phyloP scores from a whole-genome alignment of 2,888 invertebrate species.

The Scaptodrosophila latifasciaeformis region DNA sequence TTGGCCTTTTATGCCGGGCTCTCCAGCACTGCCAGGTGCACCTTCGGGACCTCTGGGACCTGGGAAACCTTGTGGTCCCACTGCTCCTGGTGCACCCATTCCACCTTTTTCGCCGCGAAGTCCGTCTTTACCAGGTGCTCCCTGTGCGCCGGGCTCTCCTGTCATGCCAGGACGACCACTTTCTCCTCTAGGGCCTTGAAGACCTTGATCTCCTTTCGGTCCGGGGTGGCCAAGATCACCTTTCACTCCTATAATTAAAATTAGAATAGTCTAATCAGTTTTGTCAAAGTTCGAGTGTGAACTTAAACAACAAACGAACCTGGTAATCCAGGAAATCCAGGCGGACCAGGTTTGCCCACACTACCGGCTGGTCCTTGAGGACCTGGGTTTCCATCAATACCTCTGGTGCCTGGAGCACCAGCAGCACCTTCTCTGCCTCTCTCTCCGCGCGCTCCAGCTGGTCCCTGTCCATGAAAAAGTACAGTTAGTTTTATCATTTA shows the following conservation, averaged over 20 bases:
- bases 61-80: conserved; percentile 88
- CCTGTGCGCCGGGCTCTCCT: conserved; percentile 85
- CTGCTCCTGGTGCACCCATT: conserved; percentile 82
- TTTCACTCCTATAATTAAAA: too few relatives aligned
- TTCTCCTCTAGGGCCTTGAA: conserved; percentile 87
- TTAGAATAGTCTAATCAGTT: too few relatives aligned
- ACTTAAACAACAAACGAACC: too few relatives aligned
- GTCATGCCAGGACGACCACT: conserved; percentile 85
- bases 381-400: conserved; percentile 86
- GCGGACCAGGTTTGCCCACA: conserved; percentile 87
- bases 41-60: conserved; percentile 88
- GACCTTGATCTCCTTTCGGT: conserved; percentile 87
- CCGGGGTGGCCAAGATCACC: conserved; percentile 86
- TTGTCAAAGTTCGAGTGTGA: too few relatives aligned
- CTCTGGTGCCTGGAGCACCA: conserved; percentile 85
- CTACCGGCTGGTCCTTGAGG: conserved; percentile 81
- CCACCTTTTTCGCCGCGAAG: conserved; percentile 87
- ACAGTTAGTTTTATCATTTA: background rate
- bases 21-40: conserved; percentile 82
- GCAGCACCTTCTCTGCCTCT: conserved; percentile 88
- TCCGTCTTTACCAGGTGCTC: conserved; percentile 87
- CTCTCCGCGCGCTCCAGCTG: conserved; percentile 87
- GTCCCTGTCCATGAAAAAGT: conserved; percentile 78
- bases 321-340: conserved; percentile 87
- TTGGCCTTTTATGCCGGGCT: conserved; percentile 85